Base-by-base conservation (phyloP, 2,797 vertebrate genomes). In the Crocodylus rhombifer region DNA sequence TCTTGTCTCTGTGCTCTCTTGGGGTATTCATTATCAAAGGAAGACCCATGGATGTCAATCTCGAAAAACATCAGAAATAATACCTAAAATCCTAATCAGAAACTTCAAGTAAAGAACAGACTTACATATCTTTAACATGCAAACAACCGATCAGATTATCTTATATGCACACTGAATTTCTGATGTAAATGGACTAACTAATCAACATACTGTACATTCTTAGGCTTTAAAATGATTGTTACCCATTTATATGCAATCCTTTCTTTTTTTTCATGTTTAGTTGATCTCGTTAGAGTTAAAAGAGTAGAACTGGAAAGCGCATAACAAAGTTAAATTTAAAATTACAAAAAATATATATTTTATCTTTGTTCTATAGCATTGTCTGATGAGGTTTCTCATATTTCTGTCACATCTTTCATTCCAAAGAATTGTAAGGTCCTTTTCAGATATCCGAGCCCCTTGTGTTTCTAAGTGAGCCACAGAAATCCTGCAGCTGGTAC, bases 11-110 rank as follows among this genome's bases (percentile, higher is more conserved):
- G 96, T 96, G 97, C 98, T 96, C 97, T 97, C 97, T 98, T 97
- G 97, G 98, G 88, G 95, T 97, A 98, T 99, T 99, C 98, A 98
- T 99, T 99, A 99, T 99, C 98, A 98, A 96, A 97, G 97, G 71
- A 95, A 94, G 95, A 92, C 61, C 81, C 82, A 64, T 3, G 74
- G 95, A 95, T 97, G 88, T 95, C 84, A 96, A 95, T 97, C 91
- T 84, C 80, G 85, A 89, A 89, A 95, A 83, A 92, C 90, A 96
- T 97, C 93, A 91, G 91, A 95, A 95, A 96, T 91, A 92, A 93
- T 89, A 95, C 83, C 93, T 94, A 95, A 81, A 95, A 77, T 95
- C 91, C 87, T 95, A 96, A 97, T 97, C 96, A 95, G 91, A 94
- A 97, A 96, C 91, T 91, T 95, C 94, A 90, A 86, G 84, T 87